Conservation (phyloP, 2,113 vertebrate species). For the Cryptotis parvus region DNA sequence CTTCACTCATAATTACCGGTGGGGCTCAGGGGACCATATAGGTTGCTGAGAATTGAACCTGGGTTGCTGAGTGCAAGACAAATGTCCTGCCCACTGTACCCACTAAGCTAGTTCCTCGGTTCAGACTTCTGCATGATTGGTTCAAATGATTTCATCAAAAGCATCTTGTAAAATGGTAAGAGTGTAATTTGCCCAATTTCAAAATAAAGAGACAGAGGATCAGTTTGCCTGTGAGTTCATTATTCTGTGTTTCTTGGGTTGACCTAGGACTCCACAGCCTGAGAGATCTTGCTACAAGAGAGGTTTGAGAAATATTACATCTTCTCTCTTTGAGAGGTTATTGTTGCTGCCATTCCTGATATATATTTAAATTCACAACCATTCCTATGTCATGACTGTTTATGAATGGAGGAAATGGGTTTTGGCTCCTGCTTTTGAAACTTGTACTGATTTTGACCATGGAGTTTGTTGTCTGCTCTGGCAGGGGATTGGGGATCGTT, state of each 20-base stretch:
- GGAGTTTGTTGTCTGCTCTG: background rate
- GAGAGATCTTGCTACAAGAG: background rate
- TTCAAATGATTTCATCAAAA: background rate
- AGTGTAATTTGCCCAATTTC: background rate
- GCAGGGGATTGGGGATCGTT: background rate
- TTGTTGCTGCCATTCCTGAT: background rate
- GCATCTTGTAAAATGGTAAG: background rate
- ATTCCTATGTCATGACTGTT: background rate
- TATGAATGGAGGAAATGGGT: background rate
- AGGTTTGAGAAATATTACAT: background rate
- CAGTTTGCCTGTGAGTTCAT: slow-evolving; percentile 3
- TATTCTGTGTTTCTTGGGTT: background rate
- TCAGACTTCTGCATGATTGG: background rate
- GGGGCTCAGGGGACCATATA: no score
- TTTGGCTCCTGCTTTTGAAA: slow-evolving; percentile 15
- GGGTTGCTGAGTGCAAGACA: no score
- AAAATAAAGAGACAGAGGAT: slow-evolving; percentile 32
- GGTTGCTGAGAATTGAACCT: no score
- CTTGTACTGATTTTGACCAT: background rate
- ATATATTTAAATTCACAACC: background rate
- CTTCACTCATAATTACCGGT: no score
- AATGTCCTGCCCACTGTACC: no score
- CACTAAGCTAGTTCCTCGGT: no score
- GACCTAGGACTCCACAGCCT: background rate
- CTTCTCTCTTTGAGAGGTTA: background rate